These are phyloP conservation scores for Stenichneumon culpator DNA, from an alignment of 2,888 invertebrate species.

Conservation along the genomic window DNA sequence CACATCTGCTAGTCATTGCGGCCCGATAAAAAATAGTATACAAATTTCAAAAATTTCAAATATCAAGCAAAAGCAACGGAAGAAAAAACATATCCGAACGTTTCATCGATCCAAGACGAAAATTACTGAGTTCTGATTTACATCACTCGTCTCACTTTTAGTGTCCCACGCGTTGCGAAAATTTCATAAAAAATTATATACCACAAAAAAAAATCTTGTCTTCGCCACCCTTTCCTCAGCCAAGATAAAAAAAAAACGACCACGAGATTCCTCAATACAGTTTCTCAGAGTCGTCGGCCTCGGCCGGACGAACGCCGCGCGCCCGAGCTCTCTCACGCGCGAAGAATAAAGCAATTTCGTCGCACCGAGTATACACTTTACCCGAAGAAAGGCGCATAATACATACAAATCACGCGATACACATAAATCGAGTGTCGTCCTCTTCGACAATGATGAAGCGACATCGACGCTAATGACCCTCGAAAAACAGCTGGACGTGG, in stretches of 20 bases:
- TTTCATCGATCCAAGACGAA: neutral
- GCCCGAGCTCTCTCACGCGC: constrained; percentile 9
- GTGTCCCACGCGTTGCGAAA: neutral
- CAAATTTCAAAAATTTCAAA: neutral
- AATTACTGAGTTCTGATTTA: too few relatives aligned
- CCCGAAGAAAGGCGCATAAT: constrained; percentile 5
- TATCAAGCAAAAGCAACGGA: neutral
- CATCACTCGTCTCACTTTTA: neutral
- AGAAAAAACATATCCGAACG: neutral
- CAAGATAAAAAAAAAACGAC: constrained; percentile 12
- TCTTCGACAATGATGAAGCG: constrained; percentile 31
- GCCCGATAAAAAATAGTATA: too few relatives aligned
- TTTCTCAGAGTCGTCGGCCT: neutral
- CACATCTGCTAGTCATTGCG: too few relatives aligned
- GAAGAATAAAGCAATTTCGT: constrained; percentile 44
- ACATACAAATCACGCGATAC: neutral
- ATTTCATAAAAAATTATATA: neutral
- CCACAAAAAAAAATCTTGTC: neutral
- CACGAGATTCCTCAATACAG: neutral
- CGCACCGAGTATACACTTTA: constrained; percentile 4
- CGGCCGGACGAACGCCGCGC: neutral
- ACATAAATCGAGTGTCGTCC: constrained; percentile 14
- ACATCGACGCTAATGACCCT: constrained; percentile 47
- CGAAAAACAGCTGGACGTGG: neutral
- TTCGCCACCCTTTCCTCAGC: neutral